These are phyloP conservation scores for Microtus oregoni DNA, from an alignment of 2,113 vertebrate genomes.

Conservation along the genomic window DNA sequence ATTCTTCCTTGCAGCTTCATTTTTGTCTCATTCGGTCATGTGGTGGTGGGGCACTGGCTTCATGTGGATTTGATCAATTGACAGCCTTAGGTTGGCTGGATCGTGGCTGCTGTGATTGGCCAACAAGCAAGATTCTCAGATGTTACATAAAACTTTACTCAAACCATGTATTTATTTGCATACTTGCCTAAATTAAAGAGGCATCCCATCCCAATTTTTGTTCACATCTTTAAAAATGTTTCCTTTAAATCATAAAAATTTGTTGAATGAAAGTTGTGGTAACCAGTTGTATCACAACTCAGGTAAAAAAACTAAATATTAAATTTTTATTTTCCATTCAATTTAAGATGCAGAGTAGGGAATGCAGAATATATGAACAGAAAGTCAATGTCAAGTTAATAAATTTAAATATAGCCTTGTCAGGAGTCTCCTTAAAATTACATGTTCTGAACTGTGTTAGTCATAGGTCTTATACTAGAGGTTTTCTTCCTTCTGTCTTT, in stretches of 20 bases:
- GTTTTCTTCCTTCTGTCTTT: background rate
- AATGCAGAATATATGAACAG: background rate
- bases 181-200: background rate
- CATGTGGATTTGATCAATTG: background rate
- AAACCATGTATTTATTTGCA: background rate
- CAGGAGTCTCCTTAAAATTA: background rate
- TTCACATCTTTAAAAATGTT: background rate
- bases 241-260: background rate
- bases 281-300: background rate
- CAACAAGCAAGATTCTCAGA: background rate
- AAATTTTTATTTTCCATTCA: background rate
- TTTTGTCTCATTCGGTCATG: background rate
- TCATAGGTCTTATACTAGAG: background rate
- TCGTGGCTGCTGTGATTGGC: too few species aligned
- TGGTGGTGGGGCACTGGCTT: background rate
- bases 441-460: background rate
- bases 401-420: background rate
- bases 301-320: background rate
- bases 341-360: background rate
- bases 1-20: background rate
- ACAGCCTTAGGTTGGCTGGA: background rate
- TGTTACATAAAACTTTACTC: background rate
- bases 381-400: background rate
- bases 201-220: accelerated
- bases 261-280: background rate